Evolutionary conservation across 2,113 vertebrate species (phyloP).

Genomic region (Catagonus wagneri): DNA sequence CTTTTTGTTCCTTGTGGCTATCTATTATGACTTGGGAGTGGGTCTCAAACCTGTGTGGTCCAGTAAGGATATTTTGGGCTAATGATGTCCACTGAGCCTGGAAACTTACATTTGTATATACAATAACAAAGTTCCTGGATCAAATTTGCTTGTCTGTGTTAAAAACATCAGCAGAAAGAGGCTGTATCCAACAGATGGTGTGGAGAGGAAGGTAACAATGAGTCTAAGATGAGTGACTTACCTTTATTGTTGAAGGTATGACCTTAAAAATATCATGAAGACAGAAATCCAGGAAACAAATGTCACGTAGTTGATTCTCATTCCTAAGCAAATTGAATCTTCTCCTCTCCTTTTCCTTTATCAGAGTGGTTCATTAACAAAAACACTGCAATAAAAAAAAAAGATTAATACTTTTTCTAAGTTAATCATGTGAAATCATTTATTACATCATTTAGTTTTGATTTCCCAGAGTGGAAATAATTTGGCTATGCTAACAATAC

Average conservation of each 20-base stretch:
- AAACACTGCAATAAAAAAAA: neutral
- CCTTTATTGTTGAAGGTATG: neutral
- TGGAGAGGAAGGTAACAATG: neutral
- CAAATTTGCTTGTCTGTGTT: constrained; percentile 21
- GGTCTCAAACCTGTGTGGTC: constrained; percentile 58
- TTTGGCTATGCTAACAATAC: neutral
- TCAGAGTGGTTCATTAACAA: neutral
- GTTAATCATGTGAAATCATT: neutral
- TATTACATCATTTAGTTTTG: neutral
- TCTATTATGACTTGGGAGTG: neutral
- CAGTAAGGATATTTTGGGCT: neutral
- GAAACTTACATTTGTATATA: constrained; percentile 38
- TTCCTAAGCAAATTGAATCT: constrained; percentile 16
- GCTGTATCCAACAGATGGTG: neutral
- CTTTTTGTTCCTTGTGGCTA: constrained; percentile 11
- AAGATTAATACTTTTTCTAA: neutral
- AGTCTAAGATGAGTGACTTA: neutral
- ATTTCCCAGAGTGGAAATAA: neutral
- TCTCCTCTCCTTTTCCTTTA: neutral
- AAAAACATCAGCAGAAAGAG: constrained; percentile 5
- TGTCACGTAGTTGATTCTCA: neutral
- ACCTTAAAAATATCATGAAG: neutral
- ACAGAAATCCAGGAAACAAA: neutral
- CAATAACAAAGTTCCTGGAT: constrained; percentile 31
- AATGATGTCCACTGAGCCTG: constrained; percentile 50